Conservation (phyloP, 1,140 invertebrate species). For the Scaptomyza graminum region DNA sequence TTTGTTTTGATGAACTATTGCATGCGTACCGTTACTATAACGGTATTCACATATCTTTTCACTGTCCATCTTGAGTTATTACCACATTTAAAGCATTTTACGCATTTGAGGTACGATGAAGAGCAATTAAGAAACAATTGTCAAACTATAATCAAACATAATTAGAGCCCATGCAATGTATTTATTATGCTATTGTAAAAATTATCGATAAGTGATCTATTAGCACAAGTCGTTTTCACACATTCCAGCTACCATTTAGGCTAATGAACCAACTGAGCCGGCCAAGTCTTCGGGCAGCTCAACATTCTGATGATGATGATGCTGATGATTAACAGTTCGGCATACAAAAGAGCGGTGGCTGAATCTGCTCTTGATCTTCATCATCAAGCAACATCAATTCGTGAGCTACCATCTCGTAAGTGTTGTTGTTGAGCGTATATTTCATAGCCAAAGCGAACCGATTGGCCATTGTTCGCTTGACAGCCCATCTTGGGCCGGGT, state of each 20-base stretch:
- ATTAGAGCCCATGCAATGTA: neutral
- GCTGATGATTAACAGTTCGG: conserved; percentile 42
- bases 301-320: conserved; percentile 36
- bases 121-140: conserved; percentile 1
- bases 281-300: conserved; percentile 55
- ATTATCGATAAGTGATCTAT: conserved; percentile 69
- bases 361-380: conserved; percentile 40
- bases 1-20: too few relatives aligned
- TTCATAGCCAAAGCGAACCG: conserved; percentile 53
- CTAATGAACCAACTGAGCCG: conserved; percentile 59
- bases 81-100: too few relatives aligned
- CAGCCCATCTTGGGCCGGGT: conserved; percentile 25
- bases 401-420: conserved; percentile 23
- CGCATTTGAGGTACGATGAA: too few relatives aligned
- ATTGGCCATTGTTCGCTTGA: conserved; percentile 58
- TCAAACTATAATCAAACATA: conserved; percentile 1
- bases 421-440: conserved; percentile 21
- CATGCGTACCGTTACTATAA: too few relatives aligned
- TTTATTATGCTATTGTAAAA: neutral
- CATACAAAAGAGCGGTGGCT: conserved; percentile 41
- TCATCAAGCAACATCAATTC: conserved; percentile 12
- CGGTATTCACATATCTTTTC: too few relatives aligned
- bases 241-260: conserved; percentile 71
- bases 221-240: conserved; percentile 65
- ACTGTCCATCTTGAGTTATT: too few relatives aligned